Conservation (phyloP, 1,140 invertebrate species). For the Monochamus saltuarius region DNA sequence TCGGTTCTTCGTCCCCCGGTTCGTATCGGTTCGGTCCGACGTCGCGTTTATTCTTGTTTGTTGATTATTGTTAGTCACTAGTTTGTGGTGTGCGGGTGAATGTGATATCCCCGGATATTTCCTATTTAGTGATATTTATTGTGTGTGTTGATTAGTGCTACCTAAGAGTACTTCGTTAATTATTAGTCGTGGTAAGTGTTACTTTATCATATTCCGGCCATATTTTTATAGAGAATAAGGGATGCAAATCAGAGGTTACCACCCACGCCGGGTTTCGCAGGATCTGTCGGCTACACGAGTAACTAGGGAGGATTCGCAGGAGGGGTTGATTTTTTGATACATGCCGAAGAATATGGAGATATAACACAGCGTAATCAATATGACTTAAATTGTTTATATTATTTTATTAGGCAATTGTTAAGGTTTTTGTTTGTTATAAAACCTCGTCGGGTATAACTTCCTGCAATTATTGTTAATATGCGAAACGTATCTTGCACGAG, state of each 20-base stretch:
- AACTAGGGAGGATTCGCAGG: too few species aligned
- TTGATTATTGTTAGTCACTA: conserved; percentile 18
- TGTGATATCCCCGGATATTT: neutral
- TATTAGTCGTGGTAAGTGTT: neutral
- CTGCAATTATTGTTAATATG: too few species aligned
- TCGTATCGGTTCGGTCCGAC: conserved; percentile 2
- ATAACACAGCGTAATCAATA: too few species aligned
- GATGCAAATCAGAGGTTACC: neutral
- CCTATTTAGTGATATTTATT: conserved; percentile 7
- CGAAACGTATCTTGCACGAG: too few species aligned
- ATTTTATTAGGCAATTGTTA: too few species aligned
- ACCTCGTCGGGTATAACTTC: too few species aligned
- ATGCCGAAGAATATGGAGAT: too few species aligned
- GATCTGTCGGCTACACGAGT: conserved; percentile 1
- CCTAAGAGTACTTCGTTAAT: conserved; percentile 2
- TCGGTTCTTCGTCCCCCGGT: conserved; percentile 2
- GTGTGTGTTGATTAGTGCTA: conserved; percentile 11
- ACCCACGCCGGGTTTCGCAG: conserved; percentile 18
- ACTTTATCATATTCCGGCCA: neutral
- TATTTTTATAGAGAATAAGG: neutral
- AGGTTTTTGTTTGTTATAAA: too few species aligned
- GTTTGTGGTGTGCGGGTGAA: conserved; percentile 14
- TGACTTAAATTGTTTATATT: too few species aligned
- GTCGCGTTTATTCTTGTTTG: conserved; percentile 4
- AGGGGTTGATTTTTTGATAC: too few species aligned